Conservation (phyloP, 2,797 vertebrate species). For the Denticeps clupeoides region DNA sequence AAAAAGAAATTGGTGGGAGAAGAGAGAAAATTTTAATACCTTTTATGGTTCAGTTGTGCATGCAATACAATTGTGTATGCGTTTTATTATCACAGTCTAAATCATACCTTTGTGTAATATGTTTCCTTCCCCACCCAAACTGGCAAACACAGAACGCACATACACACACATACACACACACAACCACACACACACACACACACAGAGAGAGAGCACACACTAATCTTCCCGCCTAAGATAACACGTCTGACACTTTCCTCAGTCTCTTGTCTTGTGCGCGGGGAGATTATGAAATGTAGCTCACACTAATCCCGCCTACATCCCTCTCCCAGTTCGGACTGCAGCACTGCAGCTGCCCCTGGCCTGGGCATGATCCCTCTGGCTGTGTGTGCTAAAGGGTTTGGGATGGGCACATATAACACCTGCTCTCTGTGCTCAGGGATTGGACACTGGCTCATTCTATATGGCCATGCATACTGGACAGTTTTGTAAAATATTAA, state of each 20-base stretch:
- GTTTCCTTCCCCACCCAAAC: too few relatives aligned
- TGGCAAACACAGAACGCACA: neutral
- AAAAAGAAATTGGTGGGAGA: neutral
- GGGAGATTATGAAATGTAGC: conserved; percentile 34
- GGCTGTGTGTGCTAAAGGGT: too few relatives aligned
- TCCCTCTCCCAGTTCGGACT: neutral
- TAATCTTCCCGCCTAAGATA: conserved; percentile 35
- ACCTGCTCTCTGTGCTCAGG: too few relatives aligned
- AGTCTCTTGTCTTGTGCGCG: conserved; percentile 28
- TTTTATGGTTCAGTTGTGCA: too few relatives aligned
- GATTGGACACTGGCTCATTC: too few relatives aligned
- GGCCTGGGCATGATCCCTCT: neutral
- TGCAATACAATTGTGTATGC: conserved; percentile 7
- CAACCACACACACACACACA: conserved; percentile 16
- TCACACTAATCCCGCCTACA: conserved; percentile 26
- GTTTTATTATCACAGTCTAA: conserved; percentile 4
- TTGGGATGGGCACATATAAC: too few relatives aligned
- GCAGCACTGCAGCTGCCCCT: neutral
- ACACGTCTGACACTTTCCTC: conserved; percentile 23
- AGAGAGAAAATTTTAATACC: neutral
- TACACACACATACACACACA: neutral
- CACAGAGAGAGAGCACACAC: too few relatives aligned
- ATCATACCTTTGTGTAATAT: too few relatives aligned
- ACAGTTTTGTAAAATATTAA: too few relatives aligned
- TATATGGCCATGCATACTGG: too few relatives aligned